These are phyloP conservation scores for Thaumetopoea pityocampa DNA, from an alignment of 1,140 invertebrate species.

Conservation along the genomic window DNA sequence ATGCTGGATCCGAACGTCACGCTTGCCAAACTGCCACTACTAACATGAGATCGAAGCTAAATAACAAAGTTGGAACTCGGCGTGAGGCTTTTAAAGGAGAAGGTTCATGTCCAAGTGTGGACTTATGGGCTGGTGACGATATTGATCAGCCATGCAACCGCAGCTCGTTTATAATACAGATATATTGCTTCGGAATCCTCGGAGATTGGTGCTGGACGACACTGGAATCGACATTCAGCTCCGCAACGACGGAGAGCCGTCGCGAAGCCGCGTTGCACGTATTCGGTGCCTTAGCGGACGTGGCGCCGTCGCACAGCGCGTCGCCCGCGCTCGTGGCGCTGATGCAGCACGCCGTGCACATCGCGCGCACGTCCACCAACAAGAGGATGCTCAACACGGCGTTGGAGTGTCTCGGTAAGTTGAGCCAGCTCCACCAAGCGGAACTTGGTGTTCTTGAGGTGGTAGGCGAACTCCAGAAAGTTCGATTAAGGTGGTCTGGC, in stretches of 20 bases:
- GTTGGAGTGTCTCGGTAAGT: slow-evolving; percentile 83
- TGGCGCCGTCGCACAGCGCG: slow-evolving; percentile 78
- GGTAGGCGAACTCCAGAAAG: no score
- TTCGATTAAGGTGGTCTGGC: no score
- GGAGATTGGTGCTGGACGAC: slow-evolving; percentile 80
- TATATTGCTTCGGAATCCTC: slow-evolving; percentile 90
- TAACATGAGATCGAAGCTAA: no score
- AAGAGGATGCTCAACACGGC: slow-evolving; percentile 79
- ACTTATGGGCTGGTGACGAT: no score
- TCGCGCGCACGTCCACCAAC: slow-evolving; percentile 71
- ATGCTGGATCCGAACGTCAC: no score
- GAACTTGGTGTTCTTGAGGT: background rate
- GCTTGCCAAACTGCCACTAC: no score
- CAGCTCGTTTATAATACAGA: no score
- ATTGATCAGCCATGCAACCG: no score
- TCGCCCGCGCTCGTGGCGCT: slow-evolving; percentile 84
- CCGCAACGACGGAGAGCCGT: slow-evolving; percentile 66
- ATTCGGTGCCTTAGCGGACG: slow-evolving; percentile 88
- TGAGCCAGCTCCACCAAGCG: background rate
- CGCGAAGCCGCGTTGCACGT: slow-evolving; percentile 89
- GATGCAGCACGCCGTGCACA: slow-evolving; percentile 80
- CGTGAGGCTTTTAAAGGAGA: no score
- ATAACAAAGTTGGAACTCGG: no score
- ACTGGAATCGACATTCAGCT: slow-evolving; percentile 53
- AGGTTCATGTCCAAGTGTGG: no score